Base-by-base conservation (phyloP, 2,113 vertebrate species). In the Malurus melanocephalus region DNA sequence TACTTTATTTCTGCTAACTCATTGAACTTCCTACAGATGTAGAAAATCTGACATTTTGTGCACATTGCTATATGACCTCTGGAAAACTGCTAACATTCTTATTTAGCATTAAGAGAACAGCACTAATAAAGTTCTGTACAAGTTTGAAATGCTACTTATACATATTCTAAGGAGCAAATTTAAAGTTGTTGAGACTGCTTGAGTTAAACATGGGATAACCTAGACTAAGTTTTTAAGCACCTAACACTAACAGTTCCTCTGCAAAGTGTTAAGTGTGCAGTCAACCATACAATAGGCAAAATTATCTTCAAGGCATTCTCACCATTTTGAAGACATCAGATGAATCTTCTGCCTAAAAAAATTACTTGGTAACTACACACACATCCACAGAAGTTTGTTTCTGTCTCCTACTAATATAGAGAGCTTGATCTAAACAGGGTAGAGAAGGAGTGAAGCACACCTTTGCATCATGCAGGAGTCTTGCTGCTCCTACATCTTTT, bases 391-490 rank as follows among this genome's bases (percentile, higher is more conserved):
- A 79, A 72, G 30, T 16, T 83, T 18, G 16, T 48, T 91, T 71
- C 57, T 56, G 12, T 55, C 61, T 80, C 49, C n/a, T 52, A 9
- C 19, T 32, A 62, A 52, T 5, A 67, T 0, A 51, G 23, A 33
- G 4, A 76, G 10, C 22, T 78, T 56, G n/a, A 80, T 52, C 56
- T 56, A 49, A 38, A 18, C 7, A 86, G 22, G 7, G 20, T 3
- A 85, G 32, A 45, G 1, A 3, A 56, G 9, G 5, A 82, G 18
- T 48, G 55, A 13, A 71, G 9, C 19, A 42, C 93, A 98, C 99
- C 98, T 99, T 99, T 85, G 95, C 94, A 92, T 90, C 74, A 55
- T 99, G 98, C 65, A 99, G 93, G 13, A 99, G 96, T 61, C 93
- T 94, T 43, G 40, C 0, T 4, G 97, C 95, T 19, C 99, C 99